Conservation (phyloP, 2,113 vertebrate species). For the Todiramphus chloris region DNA sequence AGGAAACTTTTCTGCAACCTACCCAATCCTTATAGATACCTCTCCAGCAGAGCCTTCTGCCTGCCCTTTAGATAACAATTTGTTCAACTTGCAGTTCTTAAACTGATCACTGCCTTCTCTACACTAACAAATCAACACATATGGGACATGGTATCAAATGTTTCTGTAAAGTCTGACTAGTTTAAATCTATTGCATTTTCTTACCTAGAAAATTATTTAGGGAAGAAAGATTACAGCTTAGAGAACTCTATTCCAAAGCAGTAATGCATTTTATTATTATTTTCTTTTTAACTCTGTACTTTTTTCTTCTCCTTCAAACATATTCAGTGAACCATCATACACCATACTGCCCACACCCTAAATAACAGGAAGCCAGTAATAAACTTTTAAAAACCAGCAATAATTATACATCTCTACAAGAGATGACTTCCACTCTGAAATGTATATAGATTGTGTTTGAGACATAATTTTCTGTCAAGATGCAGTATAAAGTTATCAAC, state of each 20-base stretch:
- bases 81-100: background rate
- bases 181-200: background rate
- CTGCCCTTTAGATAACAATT: background rate
- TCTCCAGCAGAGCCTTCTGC: background rate
- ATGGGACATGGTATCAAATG: background rate
- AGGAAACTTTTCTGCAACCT: background rate
- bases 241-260: background rate
- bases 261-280: background rate
- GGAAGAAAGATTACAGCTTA: background rate
- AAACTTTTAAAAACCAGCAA: background rate
- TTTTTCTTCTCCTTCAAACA: background rate
- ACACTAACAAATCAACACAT: background rate
- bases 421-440: background rate
- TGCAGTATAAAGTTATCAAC: background rate
- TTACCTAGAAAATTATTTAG: background rate
- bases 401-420: background rate
- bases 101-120: background rate
- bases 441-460: background rate
- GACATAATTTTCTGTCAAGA: background rate
- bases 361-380: background rate
- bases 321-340: background rate
- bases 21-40: background rate
- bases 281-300: background rate
- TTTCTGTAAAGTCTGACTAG: background rate
- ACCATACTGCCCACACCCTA: accelerated